phyloP scores from a whole-genome alignment of 2,113 vertebrate species.

The Rhea americana region DNA sequence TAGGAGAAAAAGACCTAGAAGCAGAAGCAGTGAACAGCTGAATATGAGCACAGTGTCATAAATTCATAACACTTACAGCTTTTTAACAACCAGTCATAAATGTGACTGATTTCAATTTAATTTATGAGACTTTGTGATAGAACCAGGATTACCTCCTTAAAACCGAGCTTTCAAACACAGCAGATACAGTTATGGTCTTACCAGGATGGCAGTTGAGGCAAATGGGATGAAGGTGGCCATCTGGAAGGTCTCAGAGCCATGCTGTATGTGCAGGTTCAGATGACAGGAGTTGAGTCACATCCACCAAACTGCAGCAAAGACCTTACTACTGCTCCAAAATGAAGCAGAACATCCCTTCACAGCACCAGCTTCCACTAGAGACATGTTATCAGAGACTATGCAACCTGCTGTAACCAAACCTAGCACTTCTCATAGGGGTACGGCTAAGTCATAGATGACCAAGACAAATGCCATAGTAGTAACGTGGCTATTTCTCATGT shows the following conservation, averaged over 20 bases:
- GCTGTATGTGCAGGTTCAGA: not conserved
- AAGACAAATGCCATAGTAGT: not conserved
- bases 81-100: conserved; percentile 75
- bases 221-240: not conserved
- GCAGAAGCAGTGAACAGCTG: conserved; percentile 72
- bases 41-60: conserved; percentile 64
- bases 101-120: conserved; percentile 73
- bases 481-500: not conserved
- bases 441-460: not conserved
- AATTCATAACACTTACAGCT: conserved; percentile 71
- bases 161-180: conserved; percentile 40
- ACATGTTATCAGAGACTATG: not conserved
- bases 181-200: not conserved
- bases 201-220: not conserved
- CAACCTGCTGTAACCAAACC: not conserved
- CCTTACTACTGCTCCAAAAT: not conserved
- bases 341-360: not conserved
- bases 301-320: not conserved
- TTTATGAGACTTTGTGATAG: conserved; percentile 64
- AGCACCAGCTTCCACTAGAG: not conserved
- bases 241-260: not conserved
- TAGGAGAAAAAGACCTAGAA: conserved; percentile 63
- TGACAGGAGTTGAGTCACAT: not conserved
- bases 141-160: conserved; percentile 61
- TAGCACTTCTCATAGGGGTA: not conserved